Percentiles rank a stretch among this genome's conserved stretches.
These are phyloP conservation scores for Drosophila melanogaster DNA, from an alignment of 1,140 invertebrate genomes.

Conservation along the genomic window DNA sequence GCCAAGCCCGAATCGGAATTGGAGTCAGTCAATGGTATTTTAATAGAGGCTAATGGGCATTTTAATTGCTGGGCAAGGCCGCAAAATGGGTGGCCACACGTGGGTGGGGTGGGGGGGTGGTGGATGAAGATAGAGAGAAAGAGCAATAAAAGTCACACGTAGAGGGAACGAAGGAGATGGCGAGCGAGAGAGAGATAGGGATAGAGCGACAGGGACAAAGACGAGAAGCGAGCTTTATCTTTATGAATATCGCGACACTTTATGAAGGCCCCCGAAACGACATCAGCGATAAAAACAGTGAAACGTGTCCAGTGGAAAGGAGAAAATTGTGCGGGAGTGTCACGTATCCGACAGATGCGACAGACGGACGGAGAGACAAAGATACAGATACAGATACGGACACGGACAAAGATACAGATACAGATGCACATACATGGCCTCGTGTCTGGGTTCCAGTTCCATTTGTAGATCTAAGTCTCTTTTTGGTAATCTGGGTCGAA, in stretches of 20 bases:
- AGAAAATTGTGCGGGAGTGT: slow-evolving; percentile 18
- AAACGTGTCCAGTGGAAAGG: slow-evolving; percentile 49
- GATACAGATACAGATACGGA: slow-evolving; percentile 15
- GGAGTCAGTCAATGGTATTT: slow-evolving; percentile 56
- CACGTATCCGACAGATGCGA: slow-evolving; percentile 53
- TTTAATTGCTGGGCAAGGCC: slow-evolving; percentile 52
- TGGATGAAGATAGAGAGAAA: not conserved
- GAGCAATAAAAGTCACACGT: slow-evolving; percentile 47
- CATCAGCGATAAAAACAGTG: slow-evolving; percentile 45
- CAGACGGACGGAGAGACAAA: slow-evolving; percentile 1
- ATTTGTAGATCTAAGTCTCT: not conserved
- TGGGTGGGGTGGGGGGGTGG: not conserved
- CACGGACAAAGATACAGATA: slow-evolving; percentile 5
- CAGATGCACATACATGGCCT: slow-evolving; percentile 16
- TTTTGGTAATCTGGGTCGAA: slow-evolving; percentile 7
- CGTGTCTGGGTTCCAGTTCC: slow-evolving; percentile 11
- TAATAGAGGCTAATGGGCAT: slow-evolving; percentile 64
- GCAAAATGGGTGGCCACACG: slow-evolving; percentile 11
- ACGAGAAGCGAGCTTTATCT: slow-evolving; percentile 49
- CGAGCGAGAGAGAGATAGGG: not conserved
- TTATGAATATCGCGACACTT: slow-evolving; percentile 72
- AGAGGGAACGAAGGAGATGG: too few relatives aligned
- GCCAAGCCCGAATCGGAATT: slow-evolving; percentile 23
- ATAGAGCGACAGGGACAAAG: not conserved
- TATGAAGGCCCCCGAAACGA: slow-evolving; percentile 61